Evolutionary conservation across 2,888 invertebrate species (phyloP), one percentile per base, ranked within the genome.

Genomic region (Gymnosoma rotundatum): DNA sequence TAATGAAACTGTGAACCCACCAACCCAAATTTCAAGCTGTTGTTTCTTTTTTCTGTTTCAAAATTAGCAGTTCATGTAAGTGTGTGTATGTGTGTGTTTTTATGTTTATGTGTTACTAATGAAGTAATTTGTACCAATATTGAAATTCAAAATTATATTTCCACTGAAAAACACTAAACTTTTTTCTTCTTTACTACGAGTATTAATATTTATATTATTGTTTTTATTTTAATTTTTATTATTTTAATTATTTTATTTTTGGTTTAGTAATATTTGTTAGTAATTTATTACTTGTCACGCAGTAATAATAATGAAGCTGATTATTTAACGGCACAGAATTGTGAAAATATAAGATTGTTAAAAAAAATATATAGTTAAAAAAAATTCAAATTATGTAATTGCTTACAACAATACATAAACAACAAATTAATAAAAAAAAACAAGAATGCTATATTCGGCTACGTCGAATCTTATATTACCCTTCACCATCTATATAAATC

Each of bases 91-190:
- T 32, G 32, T 32, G 32, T 32, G 32, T 32, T 73, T 67, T 61
- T 54, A 2, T 64, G 66, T 78, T 61, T 75, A 36, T 73, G 73
- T 80, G 78, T 69, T 73, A 84, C 80, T 80, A 84, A 84, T 84
- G 76, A 84, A 84, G 83, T 80, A 78, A 84, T 84, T 78, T 80
- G 20, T 61, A 72, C 45, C 67, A 73, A 78, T 78, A 80, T 76
- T 75, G 10, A 20, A n/a, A 36, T 78, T 48, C 18, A 38, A 60
- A 70, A 12, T 72, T 36, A 50, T 64, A 56, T 45, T 74, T 63
- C 54, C 63, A 63, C 54, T 63, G 32, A 32, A 58, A 45, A 70
- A 45, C n/a, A 32, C 8, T 32, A 7, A 32, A 4, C 5, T 56
- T 70, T 52, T 42, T 20, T 45, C 12, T 42, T 45, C 14, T 48